Conservation (phyloP, 2,113 vertebrate genomes). For the Gymnorhina tibicen region DNA sequence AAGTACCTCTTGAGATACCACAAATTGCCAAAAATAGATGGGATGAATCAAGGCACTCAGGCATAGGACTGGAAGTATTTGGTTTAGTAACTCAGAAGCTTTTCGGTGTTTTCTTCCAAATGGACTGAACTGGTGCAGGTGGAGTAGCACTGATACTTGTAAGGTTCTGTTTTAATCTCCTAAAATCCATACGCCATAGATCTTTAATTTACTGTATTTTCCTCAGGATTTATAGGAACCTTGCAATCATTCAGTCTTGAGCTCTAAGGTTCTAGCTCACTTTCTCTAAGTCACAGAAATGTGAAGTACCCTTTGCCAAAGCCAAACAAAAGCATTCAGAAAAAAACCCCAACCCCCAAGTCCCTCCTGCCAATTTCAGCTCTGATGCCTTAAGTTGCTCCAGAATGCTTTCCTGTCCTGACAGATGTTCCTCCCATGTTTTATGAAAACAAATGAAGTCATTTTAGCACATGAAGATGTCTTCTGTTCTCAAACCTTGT, state of each 20-base stretch:
- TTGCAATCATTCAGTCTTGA: background rate
- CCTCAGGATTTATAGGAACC: background rate
- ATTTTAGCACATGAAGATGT: slow-evolving; percentile 53
- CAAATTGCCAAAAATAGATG: background rate
- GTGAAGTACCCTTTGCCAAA: background rate
- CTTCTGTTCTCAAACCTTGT: slow-evolving; percentile 28
- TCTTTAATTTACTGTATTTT: background rate
- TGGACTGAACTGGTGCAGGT: background rate
- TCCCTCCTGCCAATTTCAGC: background rate
- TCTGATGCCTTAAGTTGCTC: background rate
- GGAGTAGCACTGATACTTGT: background rate
- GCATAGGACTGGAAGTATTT: background rate
- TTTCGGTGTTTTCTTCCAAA: background rate
- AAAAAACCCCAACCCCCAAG: background rate
- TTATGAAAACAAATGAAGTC: slow-evolving; percentile 47
- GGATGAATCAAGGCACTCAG: background rate
- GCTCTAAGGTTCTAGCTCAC: background rate
- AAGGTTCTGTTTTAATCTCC: background rate
- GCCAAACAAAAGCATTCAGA: background rate
- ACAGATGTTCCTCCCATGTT: slow-evolving; percentile 44
- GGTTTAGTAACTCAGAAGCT: background rate
- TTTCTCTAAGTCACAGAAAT: background rate
- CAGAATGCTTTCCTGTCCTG: background rate
- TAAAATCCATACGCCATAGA: background rate
- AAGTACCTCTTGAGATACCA: background rate